A percentile compares a stretch with the other conserved stretches of the same genome.
Conservation (phyloP, 1,140 invertebrate species). For the Hyphantria cunea region DNA sequence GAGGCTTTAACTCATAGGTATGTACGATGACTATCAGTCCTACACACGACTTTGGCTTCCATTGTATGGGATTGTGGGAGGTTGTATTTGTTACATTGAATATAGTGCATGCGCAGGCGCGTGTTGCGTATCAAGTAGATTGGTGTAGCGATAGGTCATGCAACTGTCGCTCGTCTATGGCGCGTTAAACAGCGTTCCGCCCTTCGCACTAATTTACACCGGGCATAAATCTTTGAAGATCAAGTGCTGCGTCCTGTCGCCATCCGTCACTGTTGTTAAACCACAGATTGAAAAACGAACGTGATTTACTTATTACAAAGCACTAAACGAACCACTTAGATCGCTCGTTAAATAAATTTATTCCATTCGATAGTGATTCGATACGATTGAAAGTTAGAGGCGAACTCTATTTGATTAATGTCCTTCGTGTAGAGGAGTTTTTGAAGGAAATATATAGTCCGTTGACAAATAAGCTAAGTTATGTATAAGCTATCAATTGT, state of each 20-base stretch:
- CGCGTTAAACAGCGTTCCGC: constrained; percentile 44
- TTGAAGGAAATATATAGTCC: constrained; percentile 8
- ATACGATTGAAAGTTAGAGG: constrained; percentile 54
- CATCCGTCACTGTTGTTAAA: constrained; percentile 58
- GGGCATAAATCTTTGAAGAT: constrained; percentile 57
- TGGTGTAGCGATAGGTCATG: constrained; percentile 51
- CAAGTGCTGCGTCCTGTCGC: constrained; percentile 40
- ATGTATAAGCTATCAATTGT: not conserved
- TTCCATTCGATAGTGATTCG: constrained; percentile 62
- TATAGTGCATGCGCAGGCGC: constrained; percentile 43
- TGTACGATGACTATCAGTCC: constrained; percentile 42
- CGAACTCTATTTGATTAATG: constrained; percentile 53
- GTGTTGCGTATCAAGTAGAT: constrained; percentile 53
- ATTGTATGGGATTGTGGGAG: constrained; percentile 54
- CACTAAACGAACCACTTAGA: constrained; percentile 60
- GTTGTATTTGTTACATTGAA: constrained; percentile 55
- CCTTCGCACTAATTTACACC: constrained; percentile 58
- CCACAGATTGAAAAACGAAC: constrained; percentile 62
- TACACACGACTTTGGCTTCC: constrained; percentile 40
- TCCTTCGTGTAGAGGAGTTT: constrained; percentile 34
- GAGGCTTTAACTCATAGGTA: constrained; percentile 21
- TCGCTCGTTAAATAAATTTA: constrained; percentile 70
- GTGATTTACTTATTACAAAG: constrained; percentile 67
- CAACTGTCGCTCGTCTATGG: constrained; percentile 40
- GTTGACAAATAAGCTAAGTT: not conserved